Evolutionary conservation across 53 echinoderm and acorn worm genomes (phyloP).

Genomic region (Echinometra lucunter): DNA sequence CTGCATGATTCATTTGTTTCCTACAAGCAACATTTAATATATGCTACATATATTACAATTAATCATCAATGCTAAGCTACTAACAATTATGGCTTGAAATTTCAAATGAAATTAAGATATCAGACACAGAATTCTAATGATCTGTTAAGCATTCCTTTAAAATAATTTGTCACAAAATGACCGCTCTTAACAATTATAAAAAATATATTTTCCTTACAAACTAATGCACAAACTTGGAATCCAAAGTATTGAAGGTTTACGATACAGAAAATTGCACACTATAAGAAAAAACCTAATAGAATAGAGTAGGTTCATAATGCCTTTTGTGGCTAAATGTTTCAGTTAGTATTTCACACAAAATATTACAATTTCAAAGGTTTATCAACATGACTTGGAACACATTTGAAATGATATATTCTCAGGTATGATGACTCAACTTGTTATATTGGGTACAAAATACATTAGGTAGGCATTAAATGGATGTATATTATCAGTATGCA

Average conservation of each 20-base stretch:
- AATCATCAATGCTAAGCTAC: neutral
- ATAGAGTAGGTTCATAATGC: neutral
- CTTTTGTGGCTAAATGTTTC: neutral
- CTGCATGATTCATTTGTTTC: too few relatives aligned
- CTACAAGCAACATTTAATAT: too few relatives aligned
- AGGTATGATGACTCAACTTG: neutral
- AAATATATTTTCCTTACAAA: neutral
- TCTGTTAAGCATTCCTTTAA: too few relatives aligned
- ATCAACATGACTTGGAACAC: neutral
- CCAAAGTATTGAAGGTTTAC: neutral
- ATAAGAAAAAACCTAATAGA: neutral
- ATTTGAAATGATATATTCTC: neutral
- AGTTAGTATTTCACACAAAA: neutral
- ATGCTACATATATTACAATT: too few relatives aligned
- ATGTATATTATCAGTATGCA: neutral
- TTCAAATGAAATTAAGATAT: too few relatives aligned
- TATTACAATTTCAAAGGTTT: neutral
- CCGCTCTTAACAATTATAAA: too few relatives aligned
- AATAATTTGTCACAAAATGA: too few relatives aligned
- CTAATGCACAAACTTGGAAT: neutral
- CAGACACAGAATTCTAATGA: too few relatives aligned
- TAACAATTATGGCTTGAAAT: neutral
- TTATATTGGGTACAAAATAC: neutral
- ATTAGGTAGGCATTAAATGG: neutral
- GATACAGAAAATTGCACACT: conserved; percentile 53